Evolutionary conservation across 2,797 vertebrate genomes (phyloP), one percentile per base, ranked within the genome.

Genomic region (Acrossocheilus fasciatus): DNA sequence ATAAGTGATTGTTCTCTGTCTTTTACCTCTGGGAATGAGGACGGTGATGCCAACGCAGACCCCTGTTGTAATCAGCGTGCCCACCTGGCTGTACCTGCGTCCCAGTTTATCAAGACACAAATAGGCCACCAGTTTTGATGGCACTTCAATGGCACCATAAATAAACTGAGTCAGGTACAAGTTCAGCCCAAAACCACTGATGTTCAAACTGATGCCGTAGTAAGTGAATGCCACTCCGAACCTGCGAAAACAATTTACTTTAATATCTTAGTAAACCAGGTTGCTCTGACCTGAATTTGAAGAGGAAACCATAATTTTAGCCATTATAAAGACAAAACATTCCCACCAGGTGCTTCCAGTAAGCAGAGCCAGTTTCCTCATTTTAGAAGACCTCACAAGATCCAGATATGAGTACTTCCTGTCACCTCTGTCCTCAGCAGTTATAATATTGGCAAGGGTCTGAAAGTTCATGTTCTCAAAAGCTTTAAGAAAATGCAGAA

Each of bases 151-250:
- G 1, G 78, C 23, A 0, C 95, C 96, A 0, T 96, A 97, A 83
- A 97, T 92, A 91, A 98, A 96, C 91, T 97, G 97, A 5, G 95
- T 97, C 81, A 97, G 88, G 85, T 97, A 97, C 83, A 96, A 91
- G 79, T 92, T 94, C 75, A 96, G 89, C 34, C 95, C 96, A 86
- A 98, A 96, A 41, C 95, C 95, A 0, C 89, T 89, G 20, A 97
- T 81, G 30, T 97, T 96, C 85, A 98, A 89, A 91, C 95, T 96
- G 91, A 97, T 95, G 85, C 96, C 96, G 0, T 98, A 98, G 47
- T 97, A 98, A 10, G 95, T 94, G 87, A 95, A 96, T 64, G 96
- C 95, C 81, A 96, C 94, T 2, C 95, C 96, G 83, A 96, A 97
- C 97, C 97, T 98, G 90, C 12, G n/a, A 73, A 47, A 70, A 66